Evolutionary conservation across 2,888 invertebrate genomes (phyloP).

Genomic region (Schrankia costaestrigalis): DNA sequence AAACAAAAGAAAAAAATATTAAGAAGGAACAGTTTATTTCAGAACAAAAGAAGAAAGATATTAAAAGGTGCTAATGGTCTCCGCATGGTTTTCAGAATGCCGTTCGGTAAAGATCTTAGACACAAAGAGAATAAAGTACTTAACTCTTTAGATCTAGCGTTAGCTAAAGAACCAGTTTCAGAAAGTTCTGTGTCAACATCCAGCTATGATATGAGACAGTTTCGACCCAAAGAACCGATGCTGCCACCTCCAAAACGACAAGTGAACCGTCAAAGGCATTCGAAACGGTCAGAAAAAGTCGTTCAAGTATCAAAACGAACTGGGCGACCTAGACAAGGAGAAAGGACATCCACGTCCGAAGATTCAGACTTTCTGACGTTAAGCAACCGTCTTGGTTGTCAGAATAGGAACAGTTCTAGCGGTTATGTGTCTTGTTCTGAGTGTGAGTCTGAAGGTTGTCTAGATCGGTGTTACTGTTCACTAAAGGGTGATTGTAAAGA

Average conservation of each 20-base stretch:
- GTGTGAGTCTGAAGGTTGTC: slow-evolving; percentile 93
- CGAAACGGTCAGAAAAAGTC: slow-evolving; percentile 65
- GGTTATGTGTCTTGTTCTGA: slow-evolving; percentile 93
- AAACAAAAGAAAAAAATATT: slow-evolving; percentile 87
- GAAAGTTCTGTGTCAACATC: slow-evolving; percentile 83
- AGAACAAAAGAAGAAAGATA: slow-evolving; percentile 81
- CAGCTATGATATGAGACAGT: slow-evolving; percentile 82
- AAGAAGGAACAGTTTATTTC: slow-evolving; percentile 76
- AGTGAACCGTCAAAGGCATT: slow-evolving; percentile 61
- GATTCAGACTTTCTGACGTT: slow-evolving; percentile 81
- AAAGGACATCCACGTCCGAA: slow-evolving; percentile 82
- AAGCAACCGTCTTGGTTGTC: slow-evolving; percentile 80
- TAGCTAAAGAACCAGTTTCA: slow-evolving; percentile 59
- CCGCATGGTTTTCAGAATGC: slow-evolving; percentile 83
- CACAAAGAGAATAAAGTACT: slow-evolving; percentile 53
- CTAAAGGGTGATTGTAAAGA: slow-evolving; percentile 79
- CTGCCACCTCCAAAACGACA: slow-evolving; percentile 66
- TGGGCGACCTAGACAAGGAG: slow-evolving; percentile 77
- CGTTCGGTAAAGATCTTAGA: slow-evolving; percentile 70
- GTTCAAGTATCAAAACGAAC: slow-evolving; percentile 65
- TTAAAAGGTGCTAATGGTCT: slow-evolving; percentile 82
- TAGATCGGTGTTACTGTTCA: slow-evolving; percentile 93
- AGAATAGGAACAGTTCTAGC: slow-evolving; percentile 83
- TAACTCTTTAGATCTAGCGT: slow-evolving; percentile 44
- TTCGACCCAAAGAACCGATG: slow-evolving; percentile 78